A percentile compares a stretch with the other conserved stretches of the same genome.
These are phyloP conservation scores for Erannis defoliaria DNA, from an alignment of 2,888 invertebrate genomes.

Conservation along the genomic window DNA sequence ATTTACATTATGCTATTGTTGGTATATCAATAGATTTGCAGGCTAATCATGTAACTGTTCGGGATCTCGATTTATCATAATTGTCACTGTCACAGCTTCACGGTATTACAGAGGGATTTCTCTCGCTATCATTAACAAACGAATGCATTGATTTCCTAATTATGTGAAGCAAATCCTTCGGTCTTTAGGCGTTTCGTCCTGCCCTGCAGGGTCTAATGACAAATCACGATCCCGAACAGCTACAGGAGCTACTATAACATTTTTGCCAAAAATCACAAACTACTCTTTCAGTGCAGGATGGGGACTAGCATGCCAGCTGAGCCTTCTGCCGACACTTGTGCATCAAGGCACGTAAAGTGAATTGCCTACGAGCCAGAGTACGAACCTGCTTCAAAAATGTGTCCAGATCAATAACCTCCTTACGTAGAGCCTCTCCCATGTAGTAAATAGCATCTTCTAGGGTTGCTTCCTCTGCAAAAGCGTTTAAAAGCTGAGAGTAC, in stretches of 20 bases:
- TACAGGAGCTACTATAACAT: slow-evolving; percentile 21
- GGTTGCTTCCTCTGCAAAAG: slow-evolving; percentile 99
- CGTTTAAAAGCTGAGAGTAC: slow-evolving; percentile 97
- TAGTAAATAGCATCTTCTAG: slow-evolving; percentile 99
- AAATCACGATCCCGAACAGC: too few species aligned
- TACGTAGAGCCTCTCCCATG: slow-evolving; percentile 97
- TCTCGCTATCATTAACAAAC: too few species aligned
- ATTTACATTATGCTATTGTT: slow-evolving; percentile 23
- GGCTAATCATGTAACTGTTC: too few species aligned
- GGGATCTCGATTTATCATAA: too few species aligned
- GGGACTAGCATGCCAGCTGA: slow-evolving; percentile 90
- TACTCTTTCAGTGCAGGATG: slow-evolving; percentile 19
- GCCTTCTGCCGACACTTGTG: slow-evolving; percentile 98
- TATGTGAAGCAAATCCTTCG: too few species aligned
- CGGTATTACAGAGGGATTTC: too few species aligned
- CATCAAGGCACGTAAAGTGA: slow-evolving; percentile 97
- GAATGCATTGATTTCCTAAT: too few species aligned
- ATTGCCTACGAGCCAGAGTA: slow-evolving; percentile 97
- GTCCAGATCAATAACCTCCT: slow-evolving; percentile 97
- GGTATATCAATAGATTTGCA: slow-evolving; percentile 33
- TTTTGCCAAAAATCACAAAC: slow-evolving; percentile 36
- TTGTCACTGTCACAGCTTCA: too few species aligned
- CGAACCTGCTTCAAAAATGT: slow-evolving; percentile 98
- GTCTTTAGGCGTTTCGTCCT: too few species aligned
- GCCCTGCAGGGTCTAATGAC: too few species aligned